Percentiles rank a stretch among this genome's conserved stretches.
Conservation (phyloP, 2,797 vertebrate species). For the Manis pentadactyla region DNA sequence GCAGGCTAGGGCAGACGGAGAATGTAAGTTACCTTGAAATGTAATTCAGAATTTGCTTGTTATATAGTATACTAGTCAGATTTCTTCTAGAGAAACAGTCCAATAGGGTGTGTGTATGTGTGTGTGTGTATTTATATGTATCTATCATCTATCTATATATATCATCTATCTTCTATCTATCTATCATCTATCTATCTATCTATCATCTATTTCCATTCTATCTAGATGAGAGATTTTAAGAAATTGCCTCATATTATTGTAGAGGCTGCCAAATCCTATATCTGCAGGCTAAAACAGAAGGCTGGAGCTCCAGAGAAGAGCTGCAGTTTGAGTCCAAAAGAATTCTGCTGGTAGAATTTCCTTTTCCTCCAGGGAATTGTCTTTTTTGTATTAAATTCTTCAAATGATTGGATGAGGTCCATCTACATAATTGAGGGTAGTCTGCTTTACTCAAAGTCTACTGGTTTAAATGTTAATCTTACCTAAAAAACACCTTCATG, state of each 20-base stretch:
- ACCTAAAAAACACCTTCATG: background rate
- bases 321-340: background rate
- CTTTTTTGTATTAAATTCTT: background rate
- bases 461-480: background rate
- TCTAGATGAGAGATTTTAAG: background rate
- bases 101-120: background rate
- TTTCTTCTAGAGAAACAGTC: background rate
- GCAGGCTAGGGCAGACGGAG: background rate
- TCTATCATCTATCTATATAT: too few species aligned
- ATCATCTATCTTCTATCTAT: too few species aligned
- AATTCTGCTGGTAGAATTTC: background rate
- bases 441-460: background rate
- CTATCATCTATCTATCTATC: background rate
- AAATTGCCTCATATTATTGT: background rate
- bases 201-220: background rate
- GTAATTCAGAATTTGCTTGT: background rate
- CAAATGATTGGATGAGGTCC: background rate
- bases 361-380: background rate
- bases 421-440: background rate
- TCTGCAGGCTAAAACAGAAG: background rate
- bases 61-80: background rate
- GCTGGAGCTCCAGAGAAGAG: background rate
- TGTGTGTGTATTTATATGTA: background rate
- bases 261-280: background rate
- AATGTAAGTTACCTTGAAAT: background rate